A percentile compares a stretch with the other conserved stretches of the same genome.
These are phyloP conservation scores for Popillia japonica DNA, from an alignment of 1,140 invertebrate species.

Conservation along the genomic window DNA sequence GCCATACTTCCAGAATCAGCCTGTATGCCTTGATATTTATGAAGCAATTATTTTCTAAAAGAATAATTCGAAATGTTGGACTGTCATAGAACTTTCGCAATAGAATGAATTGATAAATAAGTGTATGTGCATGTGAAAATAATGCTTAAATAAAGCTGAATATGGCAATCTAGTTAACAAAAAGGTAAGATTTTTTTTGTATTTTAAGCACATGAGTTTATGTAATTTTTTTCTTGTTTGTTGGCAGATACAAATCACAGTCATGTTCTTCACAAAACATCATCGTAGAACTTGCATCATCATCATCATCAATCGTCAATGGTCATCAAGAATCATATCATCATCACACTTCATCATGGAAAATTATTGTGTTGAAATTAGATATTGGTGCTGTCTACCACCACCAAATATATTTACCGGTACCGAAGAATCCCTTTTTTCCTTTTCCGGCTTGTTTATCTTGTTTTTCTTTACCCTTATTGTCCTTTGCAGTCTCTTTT, in stretches of 20 bases:
- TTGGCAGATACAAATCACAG: slow-evolving; percentile 27
- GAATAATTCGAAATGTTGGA: too few species aligned
- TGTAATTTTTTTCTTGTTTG: neutral
- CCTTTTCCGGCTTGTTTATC: slow-evolving; percentile 68
- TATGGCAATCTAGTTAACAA: neutral
- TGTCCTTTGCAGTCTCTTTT: slow-evolving; percentile 42
- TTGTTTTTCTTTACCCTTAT: slow-evolving; percentile 51
- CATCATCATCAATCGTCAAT: slow-evolving; percentile 22
- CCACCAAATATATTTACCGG: slow-evolving; percentile 73
- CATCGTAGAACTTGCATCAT: slow-evolving; percentile 41
- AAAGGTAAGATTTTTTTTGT: slow-evolving; percentile 3
- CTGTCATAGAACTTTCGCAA: too few species aligned
- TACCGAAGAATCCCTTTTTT: slow-evolving; percentile 84
- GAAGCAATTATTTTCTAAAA: too few species aligned
- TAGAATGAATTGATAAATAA: too few species aligned
- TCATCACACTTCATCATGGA: slow-evolving; percentile 53
- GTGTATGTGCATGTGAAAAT: too few species aligned
- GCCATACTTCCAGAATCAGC: too few species aligned
- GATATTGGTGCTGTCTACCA: slow-evolving; percentile 54
- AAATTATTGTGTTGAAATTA: slow-evolving; percentile 44
- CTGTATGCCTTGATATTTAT: too few species aligned
- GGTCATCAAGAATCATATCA: slow-evolving; percentile 35
- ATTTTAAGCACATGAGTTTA: neutral
- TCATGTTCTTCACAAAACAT: slow-evolving; percentile 21
- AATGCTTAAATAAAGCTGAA: neutral